Base-by-base conservation (phyloP, 2,797 vertebrate species). In the Menidia menidia region DNA sequence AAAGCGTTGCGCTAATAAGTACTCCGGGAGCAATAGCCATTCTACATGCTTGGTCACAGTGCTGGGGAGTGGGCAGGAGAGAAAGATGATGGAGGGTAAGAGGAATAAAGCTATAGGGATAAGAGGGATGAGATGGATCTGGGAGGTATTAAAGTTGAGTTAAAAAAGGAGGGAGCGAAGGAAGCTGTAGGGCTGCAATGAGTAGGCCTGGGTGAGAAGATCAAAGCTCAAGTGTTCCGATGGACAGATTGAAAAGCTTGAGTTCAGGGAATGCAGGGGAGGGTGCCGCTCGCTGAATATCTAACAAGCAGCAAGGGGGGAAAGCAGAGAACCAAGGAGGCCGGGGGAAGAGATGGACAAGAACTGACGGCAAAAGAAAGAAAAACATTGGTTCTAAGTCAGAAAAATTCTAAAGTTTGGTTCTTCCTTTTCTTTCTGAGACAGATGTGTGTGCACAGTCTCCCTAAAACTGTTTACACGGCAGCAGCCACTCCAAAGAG, bases 161-260 rank as follows among this genome's bases (percentile, higher is more conserved):
- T 73, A 60, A 57, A 69, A 53, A 44, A 44, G 57, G 60, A 71
- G 64, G 67, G 64, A 62, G 76, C 44, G 62, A 50, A 63, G 73
- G 83, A 74, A 63, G 81, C 88, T 87, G 85, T 59, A 75, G 80
- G 83, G 81, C 66, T 82, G 65, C 68, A 76, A 73, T 59, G 83
- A 84, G 87, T 64, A 63, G 85, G 69, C 73, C 72, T 64, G 80
- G 86, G 80, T 85, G 76, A 87, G 88, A 85, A 80, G 91, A 90
- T 93, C 90, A 92, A 91, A 92, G 89, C 87, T 88, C 69, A 77
- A 89, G 85, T 86, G 89, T 81, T 83, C 73, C 63, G 87, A 88
- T 82, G 86, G 83, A 85, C 82, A 87, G 84, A 91, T 88, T 88
- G 84, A 88, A 89, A 88, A 89, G 82, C 74, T 59, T 12, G 62